These are phyloP conservation scores for Semotilus atromaculatus DNA, from an alignment of 2,797 vertebrate genomes.

Conservation along the genomic window DNA sequence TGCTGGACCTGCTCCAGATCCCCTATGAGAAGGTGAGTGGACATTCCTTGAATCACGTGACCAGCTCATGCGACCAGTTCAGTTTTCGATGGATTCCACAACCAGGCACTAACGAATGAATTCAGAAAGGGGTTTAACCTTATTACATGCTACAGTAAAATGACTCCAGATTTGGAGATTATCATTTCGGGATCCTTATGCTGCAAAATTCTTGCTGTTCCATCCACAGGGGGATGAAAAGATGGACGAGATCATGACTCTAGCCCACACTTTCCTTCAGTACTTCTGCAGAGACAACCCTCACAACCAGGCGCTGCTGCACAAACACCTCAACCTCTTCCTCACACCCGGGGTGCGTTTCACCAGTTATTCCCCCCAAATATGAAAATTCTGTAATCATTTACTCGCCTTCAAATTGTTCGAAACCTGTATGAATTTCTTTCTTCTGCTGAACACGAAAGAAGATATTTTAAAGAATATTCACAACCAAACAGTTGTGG, in stretches of 20 bases:
- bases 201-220: slow-evolving; percentile 34
- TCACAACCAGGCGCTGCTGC: slow-evolving; percentile 94
- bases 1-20: slow-evolving; percentile 95
- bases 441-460: no score
- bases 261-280: slow-evolving; percentile 94
- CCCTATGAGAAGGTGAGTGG: slow-evolving; percentile 91
- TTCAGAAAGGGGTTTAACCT: background rate
- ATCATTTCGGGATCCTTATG: background rate
- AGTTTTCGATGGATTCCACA: background rate
- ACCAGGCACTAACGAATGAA: background rate
- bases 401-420: no score
- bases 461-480: no score
- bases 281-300: slow-evolving; percentile 94
- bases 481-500: no score
- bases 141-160: background rate
- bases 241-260: slow-evolving; percentile 95
- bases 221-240: slow-evolving; percentile 87
- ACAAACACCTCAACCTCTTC: slow-evolving; percentile 96
- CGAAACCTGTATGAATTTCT: no score
- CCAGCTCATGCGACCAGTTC: background rate
- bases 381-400: no score
- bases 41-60: background rate
- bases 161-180: background rate
- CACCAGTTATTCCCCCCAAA: background rate
- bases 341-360: slow-evolving; percentile 88